Evolutionary conservation across 2,888 invertebrate species (phyloP), one percentile per base, ranked within the genome.

Genomic region (Aleiodes alternator): DNA sequence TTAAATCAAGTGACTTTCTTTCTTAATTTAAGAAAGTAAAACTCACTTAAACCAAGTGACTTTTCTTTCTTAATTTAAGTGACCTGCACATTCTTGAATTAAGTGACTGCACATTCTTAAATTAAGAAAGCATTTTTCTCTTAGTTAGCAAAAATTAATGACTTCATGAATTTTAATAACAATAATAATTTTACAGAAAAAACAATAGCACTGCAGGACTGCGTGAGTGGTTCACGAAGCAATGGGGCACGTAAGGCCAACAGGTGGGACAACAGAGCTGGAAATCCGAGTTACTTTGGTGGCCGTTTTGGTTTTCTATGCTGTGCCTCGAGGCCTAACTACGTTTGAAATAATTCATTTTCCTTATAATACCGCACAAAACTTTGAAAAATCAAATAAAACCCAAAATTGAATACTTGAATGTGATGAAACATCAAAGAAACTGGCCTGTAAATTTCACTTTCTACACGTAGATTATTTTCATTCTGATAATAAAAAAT

Each of bases 301-400:
- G 86, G 86, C 48, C 85, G 88, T 31, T 85, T 89, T 76, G 88
- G 83, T 75, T 88, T 88, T 78, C 83, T 88, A 73, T 88, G 88
- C 78, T 88, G 88, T 81, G 80, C 88, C 59, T 82, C 86, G 29
- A 82, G 86, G 78, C 85, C 88, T 75, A 87, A 87, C 82, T 87
- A 88, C 73, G 85, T 88, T 80, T 88, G 83, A 87, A 14, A 53
- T 31, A 9, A 53, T 43, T 9, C 43, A 11, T 34, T 55, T 53
- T 29, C 53, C 29, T 72, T 66, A n/a, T 38, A 53, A 31, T 8
- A 64, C 14, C 53, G 38, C 16, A 43, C 4, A 51, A 61, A 59
- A 48, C 3, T 50, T 3, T 56, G 31, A 31, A 31, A 51, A 14
- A 55, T 11, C 9, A 43, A 43, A 43, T 43, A 43, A 43, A 7